Evolutionary conservation across 2,888 invertebrate genomes (phyloP).

Genomic region (Tiliacea citrago): DNA sequence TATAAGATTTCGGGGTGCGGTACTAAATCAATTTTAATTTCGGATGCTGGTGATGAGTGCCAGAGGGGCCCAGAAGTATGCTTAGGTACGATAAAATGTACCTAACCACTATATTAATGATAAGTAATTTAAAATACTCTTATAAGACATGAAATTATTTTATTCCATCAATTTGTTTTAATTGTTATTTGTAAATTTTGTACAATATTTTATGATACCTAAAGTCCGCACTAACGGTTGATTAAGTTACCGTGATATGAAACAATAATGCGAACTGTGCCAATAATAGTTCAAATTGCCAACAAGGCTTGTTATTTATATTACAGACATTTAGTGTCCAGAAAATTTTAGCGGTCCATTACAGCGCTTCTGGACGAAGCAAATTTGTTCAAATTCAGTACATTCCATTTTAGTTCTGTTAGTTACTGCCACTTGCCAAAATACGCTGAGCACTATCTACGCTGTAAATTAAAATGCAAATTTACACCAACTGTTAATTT

Average conservation of each 20-base stretch:
- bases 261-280: constrained; percentile 12
- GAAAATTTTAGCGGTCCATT: constrained; percentile 5
- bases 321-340: background rate
- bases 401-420: background rate
- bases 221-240: constrained; percentile 7
- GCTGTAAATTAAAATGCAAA: constrained; percentile 15
- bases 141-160: constrained; percentile 40
- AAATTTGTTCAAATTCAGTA: background rate
- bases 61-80: background rate
- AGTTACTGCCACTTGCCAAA: background rate
- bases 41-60: background rate
- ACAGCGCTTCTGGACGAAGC: background rate
- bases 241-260: constrained; percentile 13
- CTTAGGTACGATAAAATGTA: background rate
- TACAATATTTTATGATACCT: constrained; percentile 22
- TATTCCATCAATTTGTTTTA: constrained; percentile 33
- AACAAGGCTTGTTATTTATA: background rate
- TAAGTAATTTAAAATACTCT: constrained; percentile 37
- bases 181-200: constrained; percentile 21
- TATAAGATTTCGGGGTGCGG: background rate
- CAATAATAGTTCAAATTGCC: constrained; percentile 10
- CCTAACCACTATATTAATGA: background rate
- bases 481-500: constrained; percentile 3
- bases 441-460: constrained; percentile 1
- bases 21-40: constrained; percentile 3